Evolutionary conservation across 2,113 vertebrate species (phyloP).

Genomic region (Channa argus): DNA sequence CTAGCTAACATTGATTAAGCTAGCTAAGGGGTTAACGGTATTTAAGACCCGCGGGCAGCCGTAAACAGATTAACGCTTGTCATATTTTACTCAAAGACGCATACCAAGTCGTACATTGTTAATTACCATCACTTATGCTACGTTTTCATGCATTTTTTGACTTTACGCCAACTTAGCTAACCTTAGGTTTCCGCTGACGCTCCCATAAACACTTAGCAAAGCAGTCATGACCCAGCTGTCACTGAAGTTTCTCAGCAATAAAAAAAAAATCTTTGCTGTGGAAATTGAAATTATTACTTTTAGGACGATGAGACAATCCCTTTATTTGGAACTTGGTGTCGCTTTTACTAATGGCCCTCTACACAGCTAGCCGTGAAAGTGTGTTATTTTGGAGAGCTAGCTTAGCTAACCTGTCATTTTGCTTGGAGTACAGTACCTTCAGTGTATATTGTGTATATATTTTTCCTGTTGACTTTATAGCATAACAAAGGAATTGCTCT

Average conservation of each 20-base stretch:
- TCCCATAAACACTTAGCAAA: conserved; percentile 46
- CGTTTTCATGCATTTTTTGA: neutral
- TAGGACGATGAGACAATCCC: neutral
- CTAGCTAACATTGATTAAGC: conserved; percentile 54
- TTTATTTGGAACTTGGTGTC: neutral
- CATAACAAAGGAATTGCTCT: too few species aligned
- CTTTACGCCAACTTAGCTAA: conserved; percentile 17
- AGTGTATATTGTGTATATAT: too few species aligned
- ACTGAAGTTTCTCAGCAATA: conserved; percentile 37
- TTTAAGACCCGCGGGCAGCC: neutral
- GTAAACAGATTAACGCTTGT: neutral
- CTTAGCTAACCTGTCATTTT: neutral
- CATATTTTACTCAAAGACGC: fast-evolving
- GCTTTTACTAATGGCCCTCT: too few species aligned
- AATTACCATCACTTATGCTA: neutral
- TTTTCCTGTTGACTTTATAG: too few species aligned
- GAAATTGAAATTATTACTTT: neutral
- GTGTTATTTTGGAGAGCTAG: too few species aligned
- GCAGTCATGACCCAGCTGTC: conserved; percentile 43
- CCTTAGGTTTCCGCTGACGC: conserved; percentile 22
- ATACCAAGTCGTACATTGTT: fast-evolving
- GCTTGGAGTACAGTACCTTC: too few species aligned
- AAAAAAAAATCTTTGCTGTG: neutral
- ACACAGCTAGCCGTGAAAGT: too few species aligned
- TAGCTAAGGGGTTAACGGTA: conserved; percentile 50